Evolutionary conservation across 2,113 vertebrate genomes (phyloP), one percentile per base, ranked within the genome.

Genomic region (Ptilorrhoa leucosticta): DNA sequence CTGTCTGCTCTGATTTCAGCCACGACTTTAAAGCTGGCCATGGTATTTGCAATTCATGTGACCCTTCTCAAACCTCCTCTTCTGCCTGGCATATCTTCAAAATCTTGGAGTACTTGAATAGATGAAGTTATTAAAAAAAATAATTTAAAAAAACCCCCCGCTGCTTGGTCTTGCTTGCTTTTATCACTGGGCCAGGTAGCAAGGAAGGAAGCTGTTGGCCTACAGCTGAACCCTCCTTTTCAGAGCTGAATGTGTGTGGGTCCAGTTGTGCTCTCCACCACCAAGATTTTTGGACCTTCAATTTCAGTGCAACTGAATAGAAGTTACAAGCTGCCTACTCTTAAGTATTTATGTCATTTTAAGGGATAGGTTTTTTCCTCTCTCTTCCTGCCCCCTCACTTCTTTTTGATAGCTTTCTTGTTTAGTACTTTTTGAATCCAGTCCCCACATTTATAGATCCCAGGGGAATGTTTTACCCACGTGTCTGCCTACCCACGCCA

Each of bases 11-110:
- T 72, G 48, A 69, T 88, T 77, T 96, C 54, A 72, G 71, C 21
- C n/a, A 57, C 0, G 0, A 54, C n/a, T 57, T 89, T 53, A 39
- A 63, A 90, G 58, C 7, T 0, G 0, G 16, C 28, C 35, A 28
- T 3, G 0, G 33, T 50, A 45, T 31, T 80, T 71, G 56, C 2
- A 9, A 23, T 35, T 70, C 47, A 42, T 10, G 5, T 23, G 23
- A 60, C 8, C 4, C 7, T 82, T 75, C 70, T 68, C n/a, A 39
- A 35, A 31, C 6, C 26, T 11, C 26, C 6, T 51, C 57, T 76
- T 92, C 40, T 73, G 37, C 40, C 27, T 54, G 24, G 54, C 18
- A 35, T 7, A 5, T 45, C 18, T 39, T 65, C 69, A 89, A 91
- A 70, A 58, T 21, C 19, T 73, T 57, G 42, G 83, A 77, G 50